phyloP scores from a whole-genome alignment of 2,888 invertebrate genomes.

The Terebella lapidaria region DNA sequence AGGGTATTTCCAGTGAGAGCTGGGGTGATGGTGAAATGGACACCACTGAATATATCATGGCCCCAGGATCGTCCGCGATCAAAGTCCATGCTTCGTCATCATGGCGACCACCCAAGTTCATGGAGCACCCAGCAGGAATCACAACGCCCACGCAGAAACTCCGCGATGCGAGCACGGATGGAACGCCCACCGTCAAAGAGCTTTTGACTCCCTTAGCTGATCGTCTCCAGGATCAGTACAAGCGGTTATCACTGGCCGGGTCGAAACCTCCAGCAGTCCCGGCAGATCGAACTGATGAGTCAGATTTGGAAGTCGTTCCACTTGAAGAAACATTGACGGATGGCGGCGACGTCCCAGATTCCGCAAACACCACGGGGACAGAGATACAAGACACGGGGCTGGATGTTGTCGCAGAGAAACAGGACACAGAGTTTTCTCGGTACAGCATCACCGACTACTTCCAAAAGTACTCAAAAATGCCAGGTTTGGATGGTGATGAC shows the following conservation, averaged over 20 bases:
- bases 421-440: conserved; percentile 19
- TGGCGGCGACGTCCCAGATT: not conserved
- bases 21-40: not conserved
- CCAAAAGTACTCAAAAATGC: conserved; percentile 28
- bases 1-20: not conserved
- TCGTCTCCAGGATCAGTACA: conserved; percentile 2
- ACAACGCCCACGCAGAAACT: not conserved
- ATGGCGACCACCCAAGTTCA: not conserved
- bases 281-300: not conserved
- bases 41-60: not conserved
- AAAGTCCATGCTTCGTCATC: not conserved
- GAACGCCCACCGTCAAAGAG: conserved; percentile 7
- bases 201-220: conserved; percentile 8
- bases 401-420: not conserved
- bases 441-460: conserved; percentile 43
- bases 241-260: not conserved
- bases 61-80: conserved; percentile 3
- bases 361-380: not conserved
- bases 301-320: not conserved
- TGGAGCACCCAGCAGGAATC: not conserved
- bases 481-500: not conserved
- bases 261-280: not conserved
- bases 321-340: not conserved
- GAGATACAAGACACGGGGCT: not conserved
- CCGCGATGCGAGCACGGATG: too few relatives aligned